Conservation (phyloP, 37 sponge, comb jelly and placozoan species). For the Chondrosia reniformis region DNA sequence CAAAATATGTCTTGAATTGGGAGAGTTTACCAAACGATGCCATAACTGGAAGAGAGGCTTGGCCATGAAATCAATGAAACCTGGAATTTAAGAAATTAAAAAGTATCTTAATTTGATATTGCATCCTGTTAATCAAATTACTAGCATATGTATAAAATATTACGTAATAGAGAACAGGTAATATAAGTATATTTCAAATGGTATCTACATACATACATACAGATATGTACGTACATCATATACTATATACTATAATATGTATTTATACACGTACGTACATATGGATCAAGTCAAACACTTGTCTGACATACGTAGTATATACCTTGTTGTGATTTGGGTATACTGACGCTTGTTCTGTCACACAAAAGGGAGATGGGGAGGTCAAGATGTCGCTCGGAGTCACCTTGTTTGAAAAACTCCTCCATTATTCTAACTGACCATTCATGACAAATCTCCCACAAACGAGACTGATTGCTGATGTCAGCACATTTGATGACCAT, state of each 20-base stretch:
- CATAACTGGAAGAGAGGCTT: constrained; percentile 15
- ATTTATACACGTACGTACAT: background rate
- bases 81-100: background rate
- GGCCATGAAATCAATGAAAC: constrained; percentile 28
- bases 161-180: background rate
- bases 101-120: background rate
- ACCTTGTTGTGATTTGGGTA: constrained; percentile 21
- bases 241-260: background rate
- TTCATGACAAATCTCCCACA: constrained; percentile 23
- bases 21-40: constrained; percentile 17
- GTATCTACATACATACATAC: background rate
- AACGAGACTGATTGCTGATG: constrained; percentile 29
- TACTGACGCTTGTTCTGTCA: constrained; percentile 5
- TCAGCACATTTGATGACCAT: constrained; percentile 47
- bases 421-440: constrained; percentile 26
- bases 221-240: background rate
- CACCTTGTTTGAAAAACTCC: constrained; percentile 35
- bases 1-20: background rate
- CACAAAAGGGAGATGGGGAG: constrained; percentile 34
- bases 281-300: no score
- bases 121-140: background rate
- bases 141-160: background rate
- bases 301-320: no score
- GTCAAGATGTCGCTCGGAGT: constrained; percentile 14
- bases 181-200: background rate